Conservation (phyloP, 2,797 vertebrate species). For the Cacajao melanocephalus region DNA sequence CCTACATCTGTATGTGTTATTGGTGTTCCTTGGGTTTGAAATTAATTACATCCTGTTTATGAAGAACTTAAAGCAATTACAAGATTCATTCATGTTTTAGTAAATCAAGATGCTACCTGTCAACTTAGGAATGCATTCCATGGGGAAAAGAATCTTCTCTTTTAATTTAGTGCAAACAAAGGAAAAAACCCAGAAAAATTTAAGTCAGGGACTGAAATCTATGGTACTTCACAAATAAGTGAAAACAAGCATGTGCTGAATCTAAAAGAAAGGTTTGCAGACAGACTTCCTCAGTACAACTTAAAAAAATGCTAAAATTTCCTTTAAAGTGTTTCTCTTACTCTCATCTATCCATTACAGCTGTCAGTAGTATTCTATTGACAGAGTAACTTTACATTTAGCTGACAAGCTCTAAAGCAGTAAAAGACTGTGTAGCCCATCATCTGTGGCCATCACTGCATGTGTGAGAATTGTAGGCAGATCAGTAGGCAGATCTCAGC, state of each 20-base stretch:
- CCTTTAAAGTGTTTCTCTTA: neutral
- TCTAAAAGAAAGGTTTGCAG: neutral
- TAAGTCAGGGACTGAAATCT: neutral
- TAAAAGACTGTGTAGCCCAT: neutral
- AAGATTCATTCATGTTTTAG: neutral
- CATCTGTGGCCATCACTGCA: rapidly evolving
- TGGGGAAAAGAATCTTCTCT: neutral
- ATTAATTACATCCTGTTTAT: neutral
- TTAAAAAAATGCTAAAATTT: neutral
- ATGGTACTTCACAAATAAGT: neutral
- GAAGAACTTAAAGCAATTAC: neutral
- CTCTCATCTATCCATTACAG: neutral
- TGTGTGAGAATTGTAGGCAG: neutral
- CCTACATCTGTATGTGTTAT: neutral
- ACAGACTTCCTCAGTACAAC: neutral
- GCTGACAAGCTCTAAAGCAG: neutral
- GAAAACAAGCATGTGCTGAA: neutral
- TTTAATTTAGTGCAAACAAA: neutral
- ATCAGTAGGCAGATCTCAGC: neutral
- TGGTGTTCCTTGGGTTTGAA: neutral
- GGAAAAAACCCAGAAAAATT: neutral
- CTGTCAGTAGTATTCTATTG: neutral
- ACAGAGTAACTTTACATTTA: neutral
- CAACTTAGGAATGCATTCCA: neutral
- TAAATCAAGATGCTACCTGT: neutral